Conservation (phyloP, 2,797 vertebrate species). For the Mionectes olivaceus region DNA sequence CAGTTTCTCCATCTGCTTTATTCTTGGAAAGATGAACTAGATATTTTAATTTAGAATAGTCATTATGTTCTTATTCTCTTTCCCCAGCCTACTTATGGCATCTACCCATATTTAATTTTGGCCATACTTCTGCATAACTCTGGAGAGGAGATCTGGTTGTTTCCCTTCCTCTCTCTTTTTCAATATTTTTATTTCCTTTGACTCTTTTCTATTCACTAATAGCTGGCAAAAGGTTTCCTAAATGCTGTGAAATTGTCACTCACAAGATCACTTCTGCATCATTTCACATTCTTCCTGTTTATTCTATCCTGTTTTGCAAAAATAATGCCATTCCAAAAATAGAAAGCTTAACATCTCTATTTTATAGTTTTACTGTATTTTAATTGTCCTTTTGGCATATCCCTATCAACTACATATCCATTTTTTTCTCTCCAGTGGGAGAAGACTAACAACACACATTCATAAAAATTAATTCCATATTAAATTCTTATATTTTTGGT, state of each 20-base stretch:
- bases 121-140: neutral
- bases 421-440: neutral
- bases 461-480: neutral
- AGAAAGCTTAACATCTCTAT: neutral
- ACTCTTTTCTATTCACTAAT: neutral
- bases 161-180: neutral
- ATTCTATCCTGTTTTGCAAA: neutral
- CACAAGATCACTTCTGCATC: neutral
- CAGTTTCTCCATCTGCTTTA: constrained; percentile 42
- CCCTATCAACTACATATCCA: neutral
- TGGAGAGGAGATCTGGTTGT: neutral
- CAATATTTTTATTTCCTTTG: neutral
- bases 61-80: neutral
- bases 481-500: neutral
- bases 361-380: neutral
- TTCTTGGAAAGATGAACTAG: constrained; percentile 15
- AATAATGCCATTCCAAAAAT: fast-evolving
- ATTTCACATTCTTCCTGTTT: neutral
- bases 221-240: neutral
- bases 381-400: neutral
- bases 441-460: neutral
- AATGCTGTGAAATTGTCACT: neutral
- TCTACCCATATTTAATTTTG: neutral
- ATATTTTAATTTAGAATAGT: constrained; percentile 17
- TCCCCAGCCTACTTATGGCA: neutral